Evolutionary conservation across 2,797 vertebrate species (phyloP).

Genomic region (Fringilla coelebs): DNA sequence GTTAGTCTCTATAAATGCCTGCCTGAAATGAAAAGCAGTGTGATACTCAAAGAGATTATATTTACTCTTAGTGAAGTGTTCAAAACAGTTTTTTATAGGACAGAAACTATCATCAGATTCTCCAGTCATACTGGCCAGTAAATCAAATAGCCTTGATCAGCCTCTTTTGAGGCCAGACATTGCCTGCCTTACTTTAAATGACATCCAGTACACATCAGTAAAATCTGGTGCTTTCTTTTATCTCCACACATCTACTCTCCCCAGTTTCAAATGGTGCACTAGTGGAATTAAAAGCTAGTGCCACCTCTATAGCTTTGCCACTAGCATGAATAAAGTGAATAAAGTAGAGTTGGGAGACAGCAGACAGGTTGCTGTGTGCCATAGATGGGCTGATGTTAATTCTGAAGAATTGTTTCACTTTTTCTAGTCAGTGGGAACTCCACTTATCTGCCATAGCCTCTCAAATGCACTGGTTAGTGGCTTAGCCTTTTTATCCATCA

Average conservation of each 20-base stretch:
- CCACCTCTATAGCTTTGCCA: not conserved
- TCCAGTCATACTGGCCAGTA: not conserved
- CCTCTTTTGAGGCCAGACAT: not conserved
- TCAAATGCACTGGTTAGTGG: not conserved
- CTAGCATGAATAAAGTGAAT: not conserved
- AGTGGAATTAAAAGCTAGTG: not conserved
- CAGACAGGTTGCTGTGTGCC: not conserved
- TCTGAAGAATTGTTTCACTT: not conserved
- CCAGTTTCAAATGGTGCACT: not conserved
- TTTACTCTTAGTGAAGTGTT: not conserved
- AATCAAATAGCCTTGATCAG: not conserved
- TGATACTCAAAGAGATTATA: not conserved
- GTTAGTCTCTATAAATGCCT: not conserved
- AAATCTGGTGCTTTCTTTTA: not conserved
- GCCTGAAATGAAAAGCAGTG: not conserved
- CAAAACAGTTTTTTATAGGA: not conserved
- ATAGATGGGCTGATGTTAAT: not conserved
- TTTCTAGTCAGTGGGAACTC: not conserved
- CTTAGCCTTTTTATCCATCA: not conserved
- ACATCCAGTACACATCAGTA: not conserved
- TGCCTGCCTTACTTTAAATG: not conserved
- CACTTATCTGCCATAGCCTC: not conserved
- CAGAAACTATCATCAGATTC: not conserved
- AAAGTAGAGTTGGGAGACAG: not conserved
- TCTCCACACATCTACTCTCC: not conserved